These are phyloP conservation scores for Cryptotis parvus DNA, from an alignment of 2,113 vertebrate species.

Conservation along the genomic window DNA sequence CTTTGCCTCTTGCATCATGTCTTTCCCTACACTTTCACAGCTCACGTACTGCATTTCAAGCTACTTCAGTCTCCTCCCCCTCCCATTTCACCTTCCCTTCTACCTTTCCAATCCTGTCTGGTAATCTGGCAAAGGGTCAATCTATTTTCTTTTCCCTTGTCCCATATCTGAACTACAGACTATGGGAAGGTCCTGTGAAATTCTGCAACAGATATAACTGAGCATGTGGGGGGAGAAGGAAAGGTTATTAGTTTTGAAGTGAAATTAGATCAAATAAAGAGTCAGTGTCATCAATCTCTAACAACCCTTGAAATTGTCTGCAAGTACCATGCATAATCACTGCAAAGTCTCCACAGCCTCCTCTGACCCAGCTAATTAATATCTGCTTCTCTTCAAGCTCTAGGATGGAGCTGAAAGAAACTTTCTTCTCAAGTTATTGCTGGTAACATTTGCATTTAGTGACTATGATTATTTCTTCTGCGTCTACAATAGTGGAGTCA, in stretches of 20 bases:
- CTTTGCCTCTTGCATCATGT: background rate
- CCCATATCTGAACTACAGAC: background rate
- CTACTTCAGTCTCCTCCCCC: background rate
- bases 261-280: constrained; percentile 69
- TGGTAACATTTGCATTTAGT: constrained; percentile 1
- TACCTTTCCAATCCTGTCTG: constrained; percentile 32
- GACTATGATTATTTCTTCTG: background rate
- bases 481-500: background rate
- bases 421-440: constrained; percentile 29
- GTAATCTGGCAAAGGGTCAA: background rate
- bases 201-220: constrained; percentile 26
- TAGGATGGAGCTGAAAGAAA: constrained; percentile 11
- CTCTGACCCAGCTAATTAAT: constrained; percentile 49
- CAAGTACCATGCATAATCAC: constrained; percentile 53
- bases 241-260: constrained; percentile 58
- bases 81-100: background rate
- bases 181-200: background rate
- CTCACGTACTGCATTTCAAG: background rate
- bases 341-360: constrained; percentile 28
- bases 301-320: constrained; percentile 60
- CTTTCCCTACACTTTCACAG: background rate
- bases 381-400: constrained; percentile 37
- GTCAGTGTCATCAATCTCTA: constrained; percentile 53
- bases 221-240: constrained; percentile 25
- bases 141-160: constrained; percentile 2